These are phyloP conservation scores for Carcina quercana DNA, from an alignment of 2,888 invertebrate species.

Conservation along the genomic window DNA sequence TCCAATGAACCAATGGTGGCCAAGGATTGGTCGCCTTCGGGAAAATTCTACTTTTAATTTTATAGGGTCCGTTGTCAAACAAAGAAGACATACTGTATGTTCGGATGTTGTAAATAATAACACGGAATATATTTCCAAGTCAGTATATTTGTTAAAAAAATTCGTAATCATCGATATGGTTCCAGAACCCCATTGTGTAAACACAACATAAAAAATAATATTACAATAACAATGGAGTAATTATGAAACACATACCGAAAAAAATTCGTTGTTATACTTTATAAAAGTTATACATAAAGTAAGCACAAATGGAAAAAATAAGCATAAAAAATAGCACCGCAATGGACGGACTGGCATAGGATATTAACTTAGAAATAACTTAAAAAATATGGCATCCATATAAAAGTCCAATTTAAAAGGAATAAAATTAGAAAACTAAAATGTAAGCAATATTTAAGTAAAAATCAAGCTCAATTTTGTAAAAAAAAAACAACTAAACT, in stretches of 20 bases:
- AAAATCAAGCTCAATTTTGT: too few species aligned
- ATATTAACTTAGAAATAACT: constrained; percentile 29
- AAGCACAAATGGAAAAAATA: constrained; percentile 22
- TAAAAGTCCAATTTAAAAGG: constrained; percentile 19
- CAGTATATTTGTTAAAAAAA: constrained; percentile 71
- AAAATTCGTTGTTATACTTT: constrained; percentile 52
- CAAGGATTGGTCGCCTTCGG: too few species aligned
- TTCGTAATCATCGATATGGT: constrained; percentile 56
- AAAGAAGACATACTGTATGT: too few species aligned
- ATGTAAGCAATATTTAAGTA: too few species aligned
- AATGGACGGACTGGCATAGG: constrained; percentile 50
- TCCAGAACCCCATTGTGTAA: constrained; percentile 71
- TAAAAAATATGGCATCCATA: constrained; percentile 65
- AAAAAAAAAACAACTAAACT: too few species aligned
- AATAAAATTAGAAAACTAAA: too few species aligned
- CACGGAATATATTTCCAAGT: constrained; percentile 41
- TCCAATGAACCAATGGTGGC: too few species aligned
- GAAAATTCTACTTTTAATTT: too few species aligned
- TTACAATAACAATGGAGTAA: constrained; percentile 56
- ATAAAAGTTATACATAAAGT: constrained; percentile 10
- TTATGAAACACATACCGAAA: constrained; percentile 64
- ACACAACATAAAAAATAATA: constrained; percentile 34
- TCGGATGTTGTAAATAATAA: too few species aligned
- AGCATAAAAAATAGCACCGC: constrained; percentile 16
- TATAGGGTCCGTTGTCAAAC: too few species aligned